Base-by-base conservation (phyloP, 2,113 vertebrate genomes). In the Saccopteryx bilineata region DNA sequence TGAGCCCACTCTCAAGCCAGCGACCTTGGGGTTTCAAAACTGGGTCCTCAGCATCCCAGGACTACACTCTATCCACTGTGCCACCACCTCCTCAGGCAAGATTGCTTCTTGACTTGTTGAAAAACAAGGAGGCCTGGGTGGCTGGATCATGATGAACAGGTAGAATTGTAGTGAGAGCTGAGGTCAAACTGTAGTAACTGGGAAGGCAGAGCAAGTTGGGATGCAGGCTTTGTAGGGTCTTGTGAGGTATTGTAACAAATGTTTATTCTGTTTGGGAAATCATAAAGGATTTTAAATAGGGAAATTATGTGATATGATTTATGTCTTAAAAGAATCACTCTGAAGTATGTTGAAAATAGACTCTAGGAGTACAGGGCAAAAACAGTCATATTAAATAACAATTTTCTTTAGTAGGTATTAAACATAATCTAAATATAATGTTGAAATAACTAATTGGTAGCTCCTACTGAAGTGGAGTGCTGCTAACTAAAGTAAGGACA, bases 281-380 rank as follows among this genome's bases (percentile, higher is more conserved):
- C 63, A 48, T 71, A 71, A 86, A 76, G 54, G 24, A 69, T 95
- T 96, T 95, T 85, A 95, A 93, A 79, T 18, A 71, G 46, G 69
- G 46, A 26, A 88, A 72, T 74, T 50, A 80, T 85, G 21, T 83
- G 75, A 63, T 56, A 61, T 21, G 13, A 84, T 58, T 84, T 90
- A 46, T 91, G 21, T 84, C 60, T 87, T 91, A 71, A 87, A 89
- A 95, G 61, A 75, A 76, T 80, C 19, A 65, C 60, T 81, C 31
- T 94, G 50, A 87, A 60, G 24, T 48, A 14, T 91, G 26, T 75
- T 63, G 58, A 23, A 93, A 89, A 60, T 63, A 94, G 92, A 65
- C n/a, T 87, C 0, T 39, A n/a, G 28, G 28, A 5, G 33, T 82
- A 72, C 26, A 84, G 80, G 63, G 26, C 21, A 86, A 79, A 94